Evolutionary conservation across 2,113 vertebrate species (phyloP), one percentile per base, ranked within the genome.

Genomic region (Sardina pilchardus): DNA sequence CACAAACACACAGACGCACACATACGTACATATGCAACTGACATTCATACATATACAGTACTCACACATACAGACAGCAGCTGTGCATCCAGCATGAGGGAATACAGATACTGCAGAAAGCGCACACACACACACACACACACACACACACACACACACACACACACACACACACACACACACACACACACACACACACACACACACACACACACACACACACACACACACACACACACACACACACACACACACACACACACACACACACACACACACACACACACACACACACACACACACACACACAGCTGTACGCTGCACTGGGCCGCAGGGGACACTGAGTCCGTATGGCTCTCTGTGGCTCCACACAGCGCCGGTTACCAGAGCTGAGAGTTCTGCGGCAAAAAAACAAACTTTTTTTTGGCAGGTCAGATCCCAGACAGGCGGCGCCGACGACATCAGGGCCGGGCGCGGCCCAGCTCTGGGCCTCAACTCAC

Each of bases 131-230:
- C 59, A 63, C 21, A n/a, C 21, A 63, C 21, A 63, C 59, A n/a
- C 21, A 63, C 59, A n/a, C 59, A 63, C 63, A 82, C 43, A 84
- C 83, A 82, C 81, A 81, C 42, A 36, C 63, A 82, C 43, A 84
- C 83, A 82, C 81, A 81, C 42, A 36, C 63, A 82, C 43, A 84
- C 83, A 82, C 81, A 81, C 42, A 36, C 63, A 82, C 43, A 84
- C 83, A 82, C 81, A 81, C 42, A 36, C 63, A 82, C 43, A 84
- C 83, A 82, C 81, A 81, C 42, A 36, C 59, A n/a, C 21, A 63
- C 59, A n/a, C 59, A 63, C 59, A n/a, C 59, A 63, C 59, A 63
- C 59, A 26, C 59, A 63, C 21, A n/a, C 21, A 63, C 21, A 63
- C 59, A n/a, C 21, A 63, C 59, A n/a, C 59, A 63, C 63, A 67